Evolutionary conservation across 2,113 vertebrate genomes (phyloP).

Genomic region (Numida meleagris): DNA sequence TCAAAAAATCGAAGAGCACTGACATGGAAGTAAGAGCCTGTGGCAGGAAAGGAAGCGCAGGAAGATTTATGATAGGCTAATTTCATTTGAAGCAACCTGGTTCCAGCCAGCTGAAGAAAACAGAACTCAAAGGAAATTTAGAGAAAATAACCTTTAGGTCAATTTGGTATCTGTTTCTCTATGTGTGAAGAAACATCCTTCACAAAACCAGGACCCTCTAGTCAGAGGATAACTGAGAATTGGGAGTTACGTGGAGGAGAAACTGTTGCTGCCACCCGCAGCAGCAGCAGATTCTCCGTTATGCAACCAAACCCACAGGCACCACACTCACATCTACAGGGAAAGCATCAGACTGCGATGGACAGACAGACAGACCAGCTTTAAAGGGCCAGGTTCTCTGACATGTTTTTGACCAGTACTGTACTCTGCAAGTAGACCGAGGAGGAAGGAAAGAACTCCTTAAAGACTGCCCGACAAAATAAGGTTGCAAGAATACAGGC

Average conservation of each 20-base stretch:
- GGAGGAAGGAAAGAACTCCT: not conserved
- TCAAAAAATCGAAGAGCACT: not conserved
- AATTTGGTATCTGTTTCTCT: slow-evolving; percentile 54
- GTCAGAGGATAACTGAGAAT: not conserved
- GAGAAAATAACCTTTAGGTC: slow-evolving; percentile 55
- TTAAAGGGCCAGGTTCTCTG: not conserved
- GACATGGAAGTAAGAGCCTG: slow-evolving; percentile 6
- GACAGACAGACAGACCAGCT: not conserved
- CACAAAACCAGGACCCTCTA: not conserved
- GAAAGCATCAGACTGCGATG: fast-evolving
- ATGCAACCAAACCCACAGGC: not conserved
- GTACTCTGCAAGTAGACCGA: fast-evolving
- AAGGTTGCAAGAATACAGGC: not conserved
- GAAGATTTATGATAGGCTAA: slow-evolving; percentile 52
- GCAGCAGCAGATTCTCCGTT: fast-evolving
- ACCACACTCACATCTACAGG: not conserved
- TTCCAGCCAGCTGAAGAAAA: slow-evolving; percentile 24
- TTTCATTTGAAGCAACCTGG: slow-evolving; percentile 59
- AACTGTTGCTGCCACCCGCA: not conserved
- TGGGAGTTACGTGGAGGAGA: not conserved
- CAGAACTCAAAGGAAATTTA: slow-evolving; percentile 66
- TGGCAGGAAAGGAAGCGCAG: slow-evolving; percentile 35
- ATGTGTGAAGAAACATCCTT: slow-evolving; percentile 40
- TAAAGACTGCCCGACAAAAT: not conserved
- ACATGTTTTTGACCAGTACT: not conserved